phyloP scores from a whole-genome alignment of 2,797 vertebrate species.

The Glossophaga mutica region DNA sequence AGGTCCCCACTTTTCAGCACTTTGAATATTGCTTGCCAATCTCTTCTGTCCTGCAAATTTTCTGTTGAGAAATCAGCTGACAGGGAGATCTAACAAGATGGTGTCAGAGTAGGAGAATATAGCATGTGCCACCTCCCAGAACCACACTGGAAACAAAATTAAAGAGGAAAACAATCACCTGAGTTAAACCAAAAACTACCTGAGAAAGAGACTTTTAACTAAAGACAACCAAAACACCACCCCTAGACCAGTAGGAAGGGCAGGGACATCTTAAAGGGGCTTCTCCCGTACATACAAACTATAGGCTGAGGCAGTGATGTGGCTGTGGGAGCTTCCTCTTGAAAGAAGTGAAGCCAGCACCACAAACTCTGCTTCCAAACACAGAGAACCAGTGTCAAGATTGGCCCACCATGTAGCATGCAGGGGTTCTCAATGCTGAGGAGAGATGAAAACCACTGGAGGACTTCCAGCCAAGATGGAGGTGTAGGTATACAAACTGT shows the following conservation, averaged over 20 bases:
- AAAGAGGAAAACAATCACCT: too few species aligned
- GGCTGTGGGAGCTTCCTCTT: not conserved
- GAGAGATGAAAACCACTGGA: not conserved
- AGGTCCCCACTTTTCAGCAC: not conserved
- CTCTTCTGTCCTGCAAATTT: not conserved
- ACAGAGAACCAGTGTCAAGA: not conserved
- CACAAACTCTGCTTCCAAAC: not conserved
- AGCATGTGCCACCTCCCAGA: too few species aligned
- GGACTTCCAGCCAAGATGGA: too few species aligned
- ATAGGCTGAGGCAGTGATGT: not conserved
- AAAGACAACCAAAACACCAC: not conserved
- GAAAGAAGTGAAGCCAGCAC: not conserved
- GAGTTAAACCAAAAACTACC: too few species aligned
- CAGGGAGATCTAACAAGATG: too few species aligned
- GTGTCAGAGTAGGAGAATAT: too few species aligned
- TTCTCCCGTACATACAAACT: rapidly evolving
- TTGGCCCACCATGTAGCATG: not conserved
- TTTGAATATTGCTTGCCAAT: not conserved
- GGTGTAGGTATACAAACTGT: too few species aligned
- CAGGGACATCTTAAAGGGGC: not conserved
- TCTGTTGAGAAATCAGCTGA: not conserved
- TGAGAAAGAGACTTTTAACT: not conserved
- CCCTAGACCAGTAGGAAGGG: not conserved
- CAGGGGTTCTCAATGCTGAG: not conserved
- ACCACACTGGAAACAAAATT: too few species aligned